Conservation (phyloP, 1,140 invertebrate genomes). For the Formica exsecta region DNA sequence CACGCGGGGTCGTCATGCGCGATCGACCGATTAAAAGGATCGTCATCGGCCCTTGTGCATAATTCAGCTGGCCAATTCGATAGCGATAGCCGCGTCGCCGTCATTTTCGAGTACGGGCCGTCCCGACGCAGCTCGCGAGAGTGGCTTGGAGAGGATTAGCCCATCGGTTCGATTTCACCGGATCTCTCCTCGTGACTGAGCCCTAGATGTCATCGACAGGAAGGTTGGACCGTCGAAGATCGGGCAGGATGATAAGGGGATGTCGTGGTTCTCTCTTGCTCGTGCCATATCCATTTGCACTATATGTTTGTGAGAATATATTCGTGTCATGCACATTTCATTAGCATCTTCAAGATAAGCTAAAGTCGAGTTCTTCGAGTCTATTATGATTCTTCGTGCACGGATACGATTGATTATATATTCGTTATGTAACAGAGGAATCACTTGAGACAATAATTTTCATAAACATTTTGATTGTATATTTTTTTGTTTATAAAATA, state of each 20-base stretch:
- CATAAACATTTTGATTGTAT: too few relatives aligned
- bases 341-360: conserved; percentile 19
- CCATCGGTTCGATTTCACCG: conserved; percentile 73
- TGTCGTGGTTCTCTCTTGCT: conserved; percentile 30
- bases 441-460: conserved; percentile 4
- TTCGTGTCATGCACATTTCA: conserved; percentile 26
- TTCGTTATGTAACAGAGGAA: neutral
- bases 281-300: conserved; percentile 24
- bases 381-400: neutral
- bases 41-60: conserved; percentile 15
- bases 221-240: conserved; percentile 39
- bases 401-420: neutral
- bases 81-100: conserved; percentile 32
- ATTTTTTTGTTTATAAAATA: neutral
- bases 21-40: conserved; percentile 46
- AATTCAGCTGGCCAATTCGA: conserved; percentile 68
- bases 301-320: neutral
- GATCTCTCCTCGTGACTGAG: conserved; percentile 56
- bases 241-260: conserved; percentile 39
- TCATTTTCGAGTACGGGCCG: conserved; percentile 65
- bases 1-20: conserved; percentile 54
- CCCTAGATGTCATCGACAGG: conserved; percentile 72
- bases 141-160: conserved; percentile 68
- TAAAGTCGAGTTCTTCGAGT: neutral
- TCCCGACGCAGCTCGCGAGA: conserved; percentile 52